Conservation (phyloP, 2,797 vertebrate genomes). For the Pteropus rufus region DNA sequence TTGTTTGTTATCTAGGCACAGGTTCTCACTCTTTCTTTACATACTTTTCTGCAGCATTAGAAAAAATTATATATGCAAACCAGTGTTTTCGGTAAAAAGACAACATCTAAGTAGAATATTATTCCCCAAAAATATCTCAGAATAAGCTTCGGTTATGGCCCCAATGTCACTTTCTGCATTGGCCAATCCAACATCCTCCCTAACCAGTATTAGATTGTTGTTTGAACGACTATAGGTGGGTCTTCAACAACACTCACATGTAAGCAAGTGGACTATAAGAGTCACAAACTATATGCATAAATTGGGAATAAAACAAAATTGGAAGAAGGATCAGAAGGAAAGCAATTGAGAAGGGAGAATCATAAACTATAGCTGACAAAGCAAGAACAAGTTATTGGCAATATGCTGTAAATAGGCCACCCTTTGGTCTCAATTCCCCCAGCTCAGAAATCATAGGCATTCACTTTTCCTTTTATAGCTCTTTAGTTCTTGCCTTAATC, state of each 20-base stretch:
- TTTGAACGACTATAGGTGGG: not conserved
- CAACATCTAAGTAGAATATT: not conserved
- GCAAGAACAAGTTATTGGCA: not conserved
- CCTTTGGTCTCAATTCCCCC: not conserved
- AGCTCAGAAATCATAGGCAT: not conserved
- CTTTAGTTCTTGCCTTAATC: not conserved
- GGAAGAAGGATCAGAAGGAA: not conserved
- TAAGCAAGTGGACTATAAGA: not conserved
- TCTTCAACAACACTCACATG: not conserved
- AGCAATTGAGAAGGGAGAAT: not conserved
- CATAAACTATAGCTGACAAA: not conserved
- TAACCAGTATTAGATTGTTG: not conserved
- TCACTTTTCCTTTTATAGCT: not conserved
- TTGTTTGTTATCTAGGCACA: not conserved
- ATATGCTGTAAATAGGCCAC: not conserved
- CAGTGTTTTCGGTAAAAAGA: not conserved
- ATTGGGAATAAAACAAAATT: not conserved
- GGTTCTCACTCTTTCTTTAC: not conserved
- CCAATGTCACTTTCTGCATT: not conserved
- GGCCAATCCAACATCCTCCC: not conserved
- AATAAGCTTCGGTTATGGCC: not conserved
- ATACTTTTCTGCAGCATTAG: not conserved
- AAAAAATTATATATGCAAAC: not conserved
- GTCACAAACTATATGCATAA: not conserved
- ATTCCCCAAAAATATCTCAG: not conserved